Evolutionary conservation across 2,797 vertebrate species (phyloP), one percentile per base, ranked within the genome.

Genomic region (Salmo trutta): DNA sequence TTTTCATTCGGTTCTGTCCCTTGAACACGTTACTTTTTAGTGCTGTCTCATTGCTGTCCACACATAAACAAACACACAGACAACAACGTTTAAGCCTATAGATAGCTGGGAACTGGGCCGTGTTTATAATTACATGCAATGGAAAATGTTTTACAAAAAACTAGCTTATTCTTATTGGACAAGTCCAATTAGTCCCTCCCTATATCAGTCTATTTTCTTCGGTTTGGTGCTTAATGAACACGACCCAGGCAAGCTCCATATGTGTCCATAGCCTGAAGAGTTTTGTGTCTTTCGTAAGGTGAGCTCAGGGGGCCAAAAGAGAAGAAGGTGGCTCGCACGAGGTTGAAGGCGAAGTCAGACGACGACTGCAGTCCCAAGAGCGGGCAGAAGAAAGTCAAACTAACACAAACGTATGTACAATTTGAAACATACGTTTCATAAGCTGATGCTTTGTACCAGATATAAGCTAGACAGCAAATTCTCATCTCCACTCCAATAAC

Each of bases 341-440:
- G 94, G 77, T 96, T 95, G 81, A 96, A 96, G 90, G 95, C 95
- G 74, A 96, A 96, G 84, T 96, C 96, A 0, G 96, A 97, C 0
- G 96, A 96, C n/a, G 96, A 97, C 71, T 88, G 94, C 78, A 91
- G 95, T 0, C 92, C 96, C 81, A 96, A 96, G 87, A 94, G 93
- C 73, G 87, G 93, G 75, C 95, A 95, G 81, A 97, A 97, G 90
- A 97, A 96, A 84, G 16, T 97, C 86, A 97, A 97, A 87, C 93
- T 96, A 0, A 81, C 73, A 5, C 87, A 86, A 53, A 19, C 80
- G 87, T 88, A 62, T 74, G 86, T 7, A 31, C n/a, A 21, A 24
- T 24, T 62, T 29, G 5, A 54, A 17, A 27, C 6, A 16, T 31
- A 5, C 4, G 6, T 70, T 70, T 41, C 68, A 21, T 4, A 8